Base-by-base conservation (phyloP, 1,140 invertebrate species). In the Drosophila willistoni region DNA sequence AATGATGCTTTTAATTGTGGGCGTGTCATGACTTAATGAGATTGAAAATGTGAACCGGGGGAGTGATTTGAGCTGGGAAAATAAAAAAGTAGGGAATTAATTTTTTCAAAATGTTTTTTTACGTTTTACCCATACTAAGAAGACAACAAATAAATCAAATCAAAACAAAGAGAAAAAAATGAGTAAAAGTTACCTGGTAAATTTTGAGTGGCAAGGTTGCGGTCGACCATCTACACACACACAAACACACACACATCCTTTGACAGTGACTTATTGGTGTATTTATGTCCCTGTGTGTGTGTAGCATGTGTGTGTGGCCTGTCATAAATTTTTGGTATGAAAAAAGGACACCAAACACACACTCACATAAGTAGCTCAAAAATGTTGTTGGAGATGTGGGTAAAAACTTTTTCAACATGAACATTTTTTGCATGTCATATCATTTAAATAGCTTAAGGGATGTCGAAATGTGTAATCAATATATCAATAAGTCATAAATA, bases 211-310 rank as follows among this genome's bases (percentile, higher is more conserved):
- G 60, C 63, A 66, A 62, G 68, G 65, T 72, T 80, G 72, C 22
- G 71, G 55, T 33, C 14, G 56, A 62, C 29, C 63, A 36, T 36
- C 10, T 34, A 60, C 25, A 64, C 71, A 75, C 64, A 73, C 54
- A 55, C 66, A 66, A 47, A 42, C 64, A 67, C 59, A 54, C 64
- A 64, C 67, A 60, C 55, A 65, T 59, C 64, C 68, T 64, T 64
- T 81, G 82, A 86, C 78, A 86, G 75, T 86, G 82, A 86, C 69
- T 86, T 86, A 86, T 86, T 81, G 73, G 64, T 57, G 68, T 29
- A 68, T 78, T 77, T 72, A 51, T 68, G 63, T 72, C 54, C 55
- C 39, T 77, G 67, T 56, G 73, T 77, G 59, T 76, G 72, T 76
- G 64, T 76, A 59, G 2, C 19, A 13, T 41, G 29, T 51, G 39